phyloP scores from a whole-genome alignment of 2,888 invertebrate species.

The Rotaria socialis region DNA sequence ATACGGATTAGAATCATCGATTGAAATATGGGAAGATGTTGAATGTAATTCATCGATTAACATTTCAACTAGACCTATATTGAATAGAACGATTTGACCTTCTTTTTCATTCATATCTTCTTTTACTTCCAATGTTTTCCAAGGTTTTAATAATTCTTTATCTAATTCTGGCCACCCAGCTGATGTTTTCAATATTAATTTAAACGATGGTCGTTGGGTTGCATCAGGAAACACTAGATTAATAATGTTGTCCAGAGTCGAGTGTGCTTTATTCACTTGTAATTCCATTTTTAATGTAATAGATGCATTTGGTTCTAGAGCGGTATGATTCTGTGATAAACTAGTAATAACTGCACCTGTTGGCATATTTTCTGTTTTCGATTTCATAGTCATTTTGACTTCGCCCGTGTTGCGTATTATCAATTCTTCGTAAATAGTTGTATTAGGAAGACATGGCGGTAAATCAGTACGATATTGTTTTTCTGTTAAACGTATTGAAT shows the following conservation, averaged over 20 bases:
- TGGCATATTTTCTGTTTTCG: neutral
- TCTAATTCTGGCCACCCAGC: constrained; percentile 15
- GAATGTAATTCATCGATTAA: neutral
- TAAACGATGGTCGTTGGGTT: neutral
- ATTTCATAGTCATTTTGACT: neutral
- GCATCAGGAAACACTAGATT: neutral
- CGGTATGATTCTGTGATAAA: neutral
- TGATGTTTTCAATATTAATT: neutral
- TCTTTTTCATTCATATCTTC: neutral
- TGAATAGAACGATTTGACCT: neutral
- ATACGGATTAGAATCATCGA: neutral
- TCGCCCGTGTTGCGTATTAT: neutral
- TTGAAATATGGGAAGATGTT: neutral
- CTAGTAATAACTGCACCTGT: neutral
- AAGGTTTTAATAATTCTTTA: neutral
- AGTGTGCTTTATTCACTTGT: neutral
- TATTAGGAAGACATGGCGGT: neutral
- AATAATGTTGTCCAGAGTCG: neutral
- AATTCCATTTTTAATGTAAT: neutral
- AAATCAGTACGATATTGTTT: neutral
- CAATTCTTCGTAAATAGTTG: neutral
- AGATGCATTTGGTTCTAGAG: neutral
- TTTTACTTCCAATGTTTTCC: neutral
- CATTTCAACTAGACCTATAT: neutral
- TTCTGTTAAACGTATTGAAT: neutral